phyloP scores from a whole-genome alignment of 2,797 vertebrate species.

The Eleutherodactylus coqui region DNA sequence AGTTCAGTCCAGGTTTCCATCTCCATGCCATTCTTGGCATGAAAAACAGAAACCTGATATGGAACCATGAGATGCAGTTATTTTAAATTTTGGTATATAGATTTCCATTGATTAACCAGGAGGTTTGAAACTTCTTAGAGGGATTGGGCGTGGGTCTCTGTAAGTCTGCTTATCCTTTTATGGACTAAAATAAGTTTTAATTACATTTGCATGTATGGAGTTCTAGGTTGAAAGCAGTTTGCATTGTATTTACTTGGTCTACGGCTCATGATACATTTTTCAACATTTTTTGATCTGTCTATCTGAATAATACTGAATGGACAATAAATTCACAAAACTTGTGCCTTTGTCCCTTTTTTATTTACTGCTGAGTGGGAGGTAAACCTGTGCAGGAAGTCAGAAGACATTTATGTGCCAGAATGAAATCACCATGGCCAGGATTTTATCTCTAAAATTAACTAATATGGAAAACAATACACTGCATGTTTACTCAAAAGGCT shows the following conservation, averaged over 20 bases:
- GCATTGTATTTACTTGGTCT: background rate
- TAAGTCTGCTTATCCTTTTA: too few species aligned
- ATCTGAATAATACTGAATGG: background rate
- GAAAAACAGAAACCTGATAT: too few species aligned
- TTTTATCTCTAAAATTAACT: background rate
- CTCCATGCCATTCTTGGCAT: too few species aligned
- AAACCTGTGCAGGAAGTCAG: conserved; percentile 1
- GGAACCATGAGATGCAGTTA: too few species aligned
- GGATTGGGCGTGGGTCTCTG: too few species aligned
- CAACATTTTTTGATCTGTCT: background rate
- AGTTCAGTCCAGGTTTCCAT: too few species aligned
- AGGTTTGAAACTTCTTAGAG: background rate
- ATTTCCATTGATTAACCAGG: background rate
- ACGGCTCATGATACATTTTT: background rate
- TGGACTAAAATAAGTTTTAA: too few species aligned
- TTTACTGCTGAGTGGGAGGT: background rate
- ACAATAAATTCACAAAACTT: background rate
- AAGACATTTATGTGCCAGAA: background rate
- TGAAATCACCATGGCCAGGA: background rate
- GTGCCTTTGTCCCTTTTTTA: too few species aligned
- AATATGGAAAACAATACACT: background rate
- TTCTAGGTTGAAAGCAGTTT: too few species aligned
- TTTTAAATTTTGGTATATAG: too few species aligned
- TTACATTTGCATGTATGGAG: too few species aligned
- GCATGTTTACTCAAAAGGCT: background rate